phyloP scores from a whole-genome alignment of 2,797 vertebrate species.

The Galaxias olidus region DNA sequence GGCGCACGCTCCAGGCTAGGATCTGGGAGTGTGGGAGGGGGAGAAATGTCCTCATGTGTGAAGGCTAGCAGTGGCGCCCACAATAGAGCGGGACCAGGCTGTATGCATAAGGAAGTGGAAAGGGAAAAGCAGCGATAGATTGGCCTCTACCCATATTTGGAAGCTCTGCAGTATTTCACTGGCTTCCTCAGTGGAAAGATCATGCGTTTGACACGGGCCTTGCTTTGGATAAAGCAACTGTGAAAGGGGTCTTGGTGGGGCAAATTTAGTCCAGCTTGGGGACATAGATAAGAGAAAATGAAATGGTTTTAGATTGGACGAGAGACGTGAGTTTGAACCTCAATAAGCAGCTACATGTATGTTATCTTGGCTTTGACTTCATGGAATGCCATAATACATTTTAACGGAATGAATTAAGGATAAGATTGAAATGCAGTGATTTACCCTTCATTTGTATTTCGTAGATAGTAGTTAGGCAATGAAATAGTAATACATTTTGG shows the following conservation, averaged over 20 bases:
- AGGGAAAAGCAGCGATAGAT: background rate
- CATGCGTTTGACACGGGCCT: constrained; percentile 21
- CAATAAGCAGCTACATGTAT: background rate
- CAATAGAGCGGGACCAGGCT: background rate
- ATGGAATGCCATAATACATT: constrained; percentile 6
- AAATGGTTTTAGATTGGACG: background rate
- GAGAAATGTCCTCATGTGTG: constrained; percentile 24
- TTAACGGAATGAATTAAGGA: background rate
- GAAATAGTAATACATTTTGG: background rate
- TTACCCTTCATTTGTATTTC: background rate
- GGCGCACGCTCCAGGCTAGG: constrained; percentile 41
- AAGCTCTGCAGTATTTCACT: background rate
- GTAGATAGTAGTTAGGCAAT: too few species aligned
- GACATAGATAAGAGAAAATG: constrained; percentile 1
- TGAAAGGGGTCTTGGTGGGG: constrained; percentile 3
- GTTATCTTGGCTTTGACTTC: constrained; percentile 20
- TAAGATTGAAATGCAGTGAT: background rate
- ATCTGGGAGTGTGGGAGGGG: constrained; percentile 45
- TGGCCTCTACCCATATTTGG: constrained; percentile 3
- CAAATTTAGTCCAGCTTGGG: background rate
- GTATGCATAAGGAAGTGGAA: background rate
- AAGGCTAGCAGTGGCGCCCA: background rate
- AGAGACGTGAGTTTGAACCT: constrained; percentile 23
- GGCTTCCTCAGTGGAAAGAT: constrained; percentile 12
- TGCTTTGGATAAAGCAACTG: constrained; percentile 11